Conservation (phyloP, 2,113 vertebrate genomes). For the Sciurus niger region DNA sequence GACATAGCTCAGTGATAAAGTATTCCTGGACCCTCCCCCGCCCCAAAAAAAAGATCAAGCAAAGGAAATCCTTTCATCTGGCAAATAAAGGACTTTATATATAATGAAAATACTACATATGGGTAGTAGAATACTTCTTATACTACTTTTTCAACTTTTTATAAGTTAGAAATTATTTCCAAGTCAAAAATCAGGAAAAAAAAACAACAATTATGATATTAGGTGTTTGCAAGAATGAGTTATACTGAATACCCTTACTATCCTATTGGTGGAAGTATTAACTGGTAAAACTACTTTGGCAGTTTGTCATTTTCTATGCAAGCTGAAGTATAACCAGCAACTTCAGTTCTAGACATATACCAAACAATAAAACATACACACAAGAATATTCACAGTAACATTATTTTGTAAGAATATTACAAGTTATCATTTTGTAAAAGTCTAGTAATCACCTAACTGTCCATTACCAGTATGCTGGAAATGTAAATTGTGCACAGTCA, state of each 20-base stretch:
- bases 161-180: constrained; percentile 23
- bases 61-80: not conserved
- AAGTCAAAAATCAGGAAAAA: not conserved
- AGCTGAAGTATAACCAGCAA: not conserved
- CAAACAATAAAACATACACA: not conserved
- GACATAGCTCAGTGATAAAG: too few relatives aligned
- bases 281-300: not conserved
- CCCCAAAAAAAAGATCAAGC: too few relatives aligned
- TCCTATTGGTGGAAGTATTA: not conserved
- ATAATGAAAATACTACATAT: not conserved
- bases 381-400: not conserved
- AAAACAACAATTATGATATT: not conserved
- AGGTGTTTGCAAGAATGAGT: not conserved
- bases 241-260: not conserved
- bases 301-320: not conserved
- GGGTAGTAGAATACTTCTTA: not conserved
- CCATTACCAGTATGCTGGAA: not conserved
- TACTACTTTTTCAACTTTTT: not conserved
- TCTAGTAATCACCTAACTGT: not conserved
- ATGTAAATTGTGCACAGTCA: not conserved
- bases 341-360: not conserved
- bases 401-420: not conserved
- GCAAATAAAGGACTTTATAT: not conserved
- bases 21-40: too few relatives aligned
- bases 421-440: not conserved